These are phyloP conservation scores for Pimephales promelas DNA, from an alignment of 2,113 vertebrate species.

Conservation along the genomic window DNA sequence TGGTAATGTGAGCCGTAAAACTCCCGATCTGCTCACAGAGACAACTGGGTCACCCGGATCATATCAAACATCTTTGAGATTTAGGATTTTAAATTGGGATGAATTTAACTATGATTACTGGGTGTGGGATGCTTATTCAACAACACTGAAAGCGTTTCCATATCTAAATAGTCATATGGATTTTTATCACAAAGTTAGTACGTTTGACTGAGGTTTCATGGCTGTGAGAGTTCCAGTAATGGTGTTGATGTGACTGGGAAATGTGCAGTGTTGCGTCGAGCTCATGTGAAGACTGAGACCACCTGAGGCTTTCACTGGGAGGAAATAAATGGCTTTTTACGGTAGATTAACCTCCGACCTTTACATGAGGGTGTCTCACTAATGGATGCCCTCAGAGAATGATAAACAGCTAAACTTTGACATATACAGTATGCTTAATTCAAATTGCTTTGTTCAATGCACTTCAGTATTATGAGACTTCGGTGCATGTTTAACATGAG, in stretches of 20 bases:
- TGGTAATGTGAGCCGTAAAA: no score
- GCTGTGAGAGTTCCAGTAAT: background rate
- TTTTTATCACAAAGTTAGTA: background rate
- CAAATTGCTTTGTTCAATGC: background rate
- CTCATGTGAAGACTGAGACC: slow-evolving; percentile 16
- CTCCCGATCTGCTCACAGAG: no score
- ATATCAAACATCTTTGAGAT: no score
- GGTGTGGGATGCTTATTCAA: no score
- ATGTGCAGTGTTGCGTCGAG: background rate
- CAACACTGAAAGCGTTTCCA: no score
- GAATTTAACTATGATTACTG: no score
- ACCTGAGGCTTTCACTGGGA: background rate
- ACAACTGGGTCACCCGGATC: no score
- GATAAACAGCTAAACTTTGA: background rate
- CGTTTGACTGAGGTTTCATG: background rate
- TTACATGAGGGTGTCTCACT: background rate
- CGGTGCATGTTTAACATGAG: background rate
- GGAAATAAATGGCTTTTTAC: slow-evolving; percentile 6
- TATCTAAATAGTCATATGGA: background rate
- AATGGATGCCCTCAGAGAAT: background rate
- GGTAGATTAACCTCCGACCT: slow-evolving; percentile 10
- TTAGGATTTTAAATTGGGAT: no score
- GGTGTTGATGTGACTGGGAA: no score
- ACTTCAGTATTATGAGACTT: background rate
- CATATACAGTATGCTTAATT: background rate